Base-by-base conservation (phyloP, 2,113 vertebrate species). In the Etheostoma spectabile region DNA sequence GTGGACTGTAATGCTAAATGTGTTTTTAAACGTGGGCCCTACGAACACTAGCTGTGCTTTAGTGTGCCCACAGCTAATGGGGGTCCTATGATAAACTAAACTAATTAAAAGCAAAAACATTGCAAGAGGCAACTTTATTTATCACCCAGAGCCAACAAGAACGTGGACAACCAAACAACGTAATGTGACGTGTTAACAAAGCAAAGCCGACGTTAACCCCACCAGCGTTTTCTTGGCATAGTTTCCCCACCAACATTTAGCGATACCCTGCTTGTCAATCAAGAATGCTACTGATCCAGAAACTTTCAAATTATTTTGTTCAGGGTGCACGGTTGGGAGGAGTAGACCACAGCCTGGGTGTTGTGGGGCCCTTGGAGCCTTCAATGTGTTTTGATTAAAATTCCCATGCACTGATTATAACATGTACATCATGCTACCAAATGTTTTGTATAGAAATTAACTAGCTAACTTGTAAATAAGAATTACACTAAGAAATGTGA, bases 341-440 rank as follows among this genome's bases (percentile, higher is more conserved):
- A 30, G 59, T 52, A 27, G 0, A 35, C 11, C 55, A 51, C 52
- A n/a, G 49, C 48, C 65, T 76, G 74, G 53, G 11, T 69, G 49
- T 27, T 61, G 30, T 24, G 11, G 57, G 82, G 70, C 66, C 42
- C 51, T 35, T 21, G n/a, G 4, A 77, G 46, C 51, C 49, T 19
- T 6, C 7, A 15, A 8, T 30, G 21, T 18, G 11, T 45, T 48
- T 27, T 7, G 42, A 46, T 6, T 61, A 35, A 59, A 71, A 57
- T 14, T 5, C 6, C 30, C 63, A 60, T n/a, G 7, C 7, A 69
- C 1, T 24, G 3, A 33, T 6, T 33, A 19, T 10, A 35, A 53
- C 46, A 53, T 7, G 16, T 11, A 7, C 11, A 4, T 15, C 48
- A 7, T 16, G 35, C 21, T 3, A 19, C 6, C 21, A 13, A 38